Conservation (phyloP, 1,140 invertebrate genomes). For the Tetramorium parvispinum region DNA sequence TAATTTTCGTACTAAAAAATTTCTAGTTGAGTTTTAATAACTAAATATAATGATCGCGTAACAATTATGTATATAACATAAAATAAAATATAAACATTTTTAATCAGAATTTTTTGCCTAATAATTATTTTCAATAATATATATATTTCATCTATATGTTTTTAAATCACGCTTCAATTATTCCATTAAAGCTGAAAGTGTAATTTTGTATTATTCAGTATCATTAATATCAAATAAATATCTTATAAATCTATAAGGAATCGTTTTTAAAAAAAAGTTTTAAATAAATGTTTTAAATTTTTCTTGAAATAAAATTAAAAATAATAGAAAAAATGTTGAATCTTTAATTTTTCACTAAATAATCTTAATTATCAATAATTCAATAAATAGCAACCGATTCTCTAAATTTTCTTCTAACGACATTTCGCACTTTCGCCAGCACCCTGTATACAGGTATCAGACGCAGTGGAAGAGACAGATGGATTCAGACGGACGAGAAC, state of each 20-base stretch:
- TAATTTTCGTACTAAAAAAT: not conserved
- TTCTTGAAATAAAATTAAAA: not conserved
- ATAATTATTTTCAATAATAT: not conserved
- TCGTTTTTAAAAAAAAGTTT: not conserved
- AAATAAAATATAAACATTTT: not conserved
- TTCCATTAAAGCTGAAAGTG: not conserved
- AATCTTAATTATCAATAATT: too few relatives aligned
- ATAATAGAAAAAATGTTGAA: not conserved
- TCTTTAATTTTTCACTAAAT: not conserved
- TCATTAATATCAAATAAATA: not conserved
- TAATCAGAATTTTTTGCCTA: not conserved
- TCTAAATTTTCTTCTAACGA: not conserved
- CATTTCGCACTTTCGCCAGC: not conserved
- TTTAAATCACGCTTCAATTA: not conserved
- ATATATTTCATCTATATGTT: not conserved
- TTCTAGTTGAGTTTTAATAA: not conserved
- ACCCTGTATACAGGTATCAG: not conserved
- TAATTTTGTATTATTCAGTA: not conserved
- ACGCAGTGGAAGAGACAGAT: conserved; percentile 41
- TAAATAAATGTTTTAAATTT: not conserved
- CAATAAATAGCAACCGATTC: not conserved
- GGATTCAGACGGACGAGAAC: conserved; percentile 32
- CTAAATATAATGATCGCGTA: not conserved
- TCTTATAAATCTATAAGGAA: not conserved
- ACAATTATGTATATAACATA: not conserved